Evolutionary conservation across 2,113 vertebrate genomes (phyloP), one percentile per base, ranked within the genome.

Genomic region (Opisthocomus hoazin): DNA sequence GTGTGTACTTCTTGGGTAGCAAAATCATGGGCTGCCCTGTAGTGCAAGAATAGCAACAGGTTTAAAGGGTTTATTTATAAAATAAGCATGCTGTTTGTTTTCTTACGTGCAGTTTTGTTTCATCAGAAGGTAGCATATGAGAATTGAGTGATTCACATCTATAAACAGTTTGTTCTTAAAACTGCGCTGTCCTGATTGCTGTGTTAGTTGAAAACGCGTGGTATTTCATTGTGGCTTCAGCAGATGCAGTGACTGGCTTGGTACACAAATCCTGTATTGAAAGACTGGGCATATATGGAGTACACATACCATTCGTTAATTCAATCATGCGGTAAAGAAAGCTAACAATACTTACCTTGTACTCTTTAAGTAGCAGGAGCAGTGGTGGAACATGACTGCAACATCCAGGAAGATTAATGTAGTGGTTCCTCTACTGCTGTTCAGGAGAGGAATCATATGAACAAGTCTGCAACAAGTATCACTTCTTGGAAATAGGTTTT

Each of bases 131-230:
- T 73, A 32, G 39, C 9, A 0, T 1, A 2, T 2, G 16, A 45
- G 57, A 79, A 39, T 3, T 0, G 15, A 57, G 50, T 3, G 27
- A 27, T 37, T 92, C 34, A 2, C 11, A 1, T 43, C 56, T 45
- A 4, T 37, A 8, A 26, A 1, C 0, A 13, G 15, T 43, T 48
- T 1, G 4, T 43, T 79, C 61, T 64, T 8, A 15, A n/a, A 41
- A 9, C 39, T 4, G 3, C 4, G 10, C 69, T 24, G 32, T 12
- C 45, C 58, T 4, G 26, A 3, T 36, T 12, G 61, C 50, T 2
- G 7, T 0, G 27, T 32, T 17, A 8, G 61, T 20, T 45, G 65
- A 0, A 2, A 30, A 16, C 14, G 3, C 0, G 0, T n/a, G 34
- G 23, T 43, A 3, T 73, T 90, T 61, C 23, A 0, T 12, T 22